A percentile compares a stretch with the other conserved stretches of the same genome.
phyloP scores from a whole-genome alignment of 2,888 invertebrate species.

The Oxystoma pomonae region DNA sequence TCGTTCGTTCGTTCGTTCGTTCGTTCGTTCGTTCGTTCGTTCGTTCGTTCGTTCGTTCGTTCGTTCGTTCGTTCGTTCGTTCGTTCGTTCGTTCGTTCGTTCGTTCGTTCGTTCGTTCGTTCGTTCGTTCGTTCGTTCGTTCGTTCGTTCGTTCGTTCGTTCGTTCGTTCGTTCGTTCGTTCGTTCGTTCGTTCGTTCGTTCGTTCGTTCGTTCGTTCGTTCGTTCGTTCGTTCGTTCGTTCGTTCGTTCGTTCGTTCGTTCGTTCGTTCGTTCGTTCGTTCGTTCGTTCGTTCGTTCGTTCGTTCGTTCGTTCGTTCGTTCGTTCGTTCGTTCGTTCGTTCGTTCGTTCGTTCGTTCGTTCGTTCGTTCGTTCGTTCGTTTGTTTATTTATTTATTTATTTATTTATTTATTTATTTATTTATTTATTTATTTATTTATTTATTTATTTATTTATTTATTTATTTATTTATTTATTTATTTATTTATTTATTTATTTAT shows the following conservation, averaged over 20 bases:
- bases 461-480: not conserved
- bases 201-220: slow-evolving; percentile 1
- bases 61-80: not conserved
- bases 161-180: slow-evolving; percentile 1
- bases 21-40: not conserved
- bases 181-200: slow-evolving; percentile 1
- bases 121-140: not conserved
- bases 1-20: slow-evolving; percentile 1
- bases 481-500: not conserved
- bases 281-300: not conserved
- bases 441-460: not conserved
- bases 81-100: not conserved
- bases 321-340: slow-evolving; percentile 1
- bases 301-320: slow-evolving; percentile 1
- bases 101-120: not conserved
- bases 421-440: not conserved
- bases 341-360: slow-evolving; percentile 1
- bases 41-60: not conserved
- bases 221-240: slow-evolving; percentile 1
- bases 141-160: slow-evolving; percentile 1
- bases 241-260: slow-evolving; percentile 1
- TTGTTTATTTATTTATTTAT: not conserved
- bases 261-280: slow-evolving; percentile 1
- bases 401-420: not conserved
- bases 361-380: too few species aligned